A percentile compares a stretch with the other conserved stretches of the same genome.
These are phyloP conservation scores for Lutjanus erythropterus DNA, from an alignment of 2,113 vertebrate species.

Conservation along the genomic window DNA sequence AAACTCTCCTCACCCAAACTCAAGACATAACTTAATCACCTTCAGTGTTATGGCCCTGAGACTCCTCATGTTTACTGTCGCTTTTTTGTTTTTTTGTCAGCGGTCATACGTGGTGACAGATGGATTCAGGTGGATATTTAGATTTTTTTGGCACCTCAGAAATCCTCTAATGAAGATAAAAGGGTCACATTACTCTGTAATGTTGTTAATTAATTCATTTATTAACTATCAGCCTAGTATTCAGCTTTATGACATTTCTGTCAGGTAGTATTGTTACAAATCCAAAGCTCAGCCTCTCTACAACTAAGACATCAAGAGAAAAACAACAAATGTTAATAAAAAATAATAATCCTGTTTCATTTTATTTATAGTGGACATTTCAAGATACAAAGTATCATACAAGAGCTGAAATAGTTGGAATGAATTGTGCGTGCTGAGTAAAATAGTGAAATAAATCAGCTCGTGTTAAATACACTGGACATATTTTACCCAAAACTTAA, in stretches of 20 bases:
- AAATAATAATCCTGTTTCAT: neutral
- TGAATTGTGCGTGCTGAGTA: neutral
- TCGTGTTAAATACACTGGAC: neutral
- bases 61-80: too few relatives aligned
- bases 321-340: neutral
- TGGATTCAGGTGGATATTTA: neutral
- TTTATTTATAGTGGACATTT: neutral
- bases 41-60: neutral
- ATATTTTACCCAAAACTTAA: neutral
- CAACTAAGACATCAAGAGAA: too few relatives aligned
- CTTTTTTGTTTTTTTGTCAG: too few relatives aligned
- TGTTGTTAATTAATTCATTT: neutral
- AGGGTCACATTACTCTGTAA: too few relatives aligned
- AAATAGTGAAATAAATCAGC: neutral
- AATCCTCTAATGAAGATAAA: too few relatives aligned
- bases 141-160: neutral
- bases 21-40: too few relatives aligned
- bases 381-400: neutral
- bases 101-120: too few relatives aligned
- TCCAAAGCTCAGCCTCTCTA: neutral
- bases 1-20: neutral
- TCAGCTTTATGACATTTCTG: neutral
- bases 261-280: too few relatives aligned
- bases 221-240: neutral
- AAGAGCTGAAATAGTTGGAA: neutral